Evolutionary conservation across 2,797 vertebrate species (phyloP).

Genomic region (Oreochromis mossambicus): DNA sequence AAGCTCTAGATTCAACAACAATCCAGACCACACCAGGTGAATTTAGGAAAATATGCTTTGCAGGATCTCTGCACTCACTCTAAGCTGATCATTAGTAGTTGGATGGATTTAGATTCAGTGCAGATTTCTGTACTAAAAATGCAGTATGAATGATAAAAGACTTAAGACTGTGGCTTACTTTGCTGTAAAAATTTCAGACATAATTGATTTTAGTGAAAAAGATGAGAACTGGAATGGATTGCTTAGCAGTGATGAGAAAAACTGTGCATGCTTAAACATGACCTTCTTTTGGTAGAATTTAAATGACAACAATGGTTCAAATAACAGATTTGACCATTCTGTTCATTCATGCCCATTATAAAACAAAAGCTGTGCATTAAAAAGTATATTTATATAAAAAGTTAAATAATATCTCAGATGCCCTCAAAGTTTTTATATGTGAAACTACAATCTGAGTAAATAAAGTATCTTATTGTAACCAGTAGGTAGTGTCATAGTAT

Average conservation of each 20-base stretch:
- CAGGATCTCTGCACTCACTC: neutral
- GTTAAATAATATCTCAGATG: neutral
- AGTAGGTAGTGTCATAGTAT: neutral
- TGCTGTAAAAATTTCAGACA: neutral
- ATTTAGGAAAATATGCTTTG: neutral
- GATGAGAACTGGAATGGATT: neutral
- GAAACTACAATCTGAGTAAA: neutral
- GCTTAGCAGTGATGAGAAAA: neutral
- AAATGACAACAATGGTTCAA: neutral
- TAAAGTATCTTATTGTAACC: neutral
- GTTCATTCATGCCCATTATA: neutral
- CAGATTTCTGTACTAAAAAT: neutral
- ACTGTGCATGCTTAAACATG: neutral
- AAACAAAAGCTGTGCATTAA: neutral
- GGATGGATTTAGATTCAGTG: neutral
- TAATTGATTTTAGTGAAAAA: neutral
- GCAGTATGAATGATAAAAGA: neutral
- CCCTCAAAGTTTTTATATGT: neutral
- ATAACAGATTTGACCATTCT: neutral
- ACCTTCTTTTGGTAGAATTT: neutral
- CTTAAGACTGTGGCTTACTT: neutral
- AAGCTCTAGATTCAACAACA: neutral
- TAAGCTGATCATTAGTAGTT: neutral
- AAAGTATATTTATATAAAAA: neutral
- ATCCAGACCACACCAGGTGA: neutral